phyloP scores from a whole-genome alignment of 2,113 vertebrate genomes.

The Heterocephalus glaber region DNA sequence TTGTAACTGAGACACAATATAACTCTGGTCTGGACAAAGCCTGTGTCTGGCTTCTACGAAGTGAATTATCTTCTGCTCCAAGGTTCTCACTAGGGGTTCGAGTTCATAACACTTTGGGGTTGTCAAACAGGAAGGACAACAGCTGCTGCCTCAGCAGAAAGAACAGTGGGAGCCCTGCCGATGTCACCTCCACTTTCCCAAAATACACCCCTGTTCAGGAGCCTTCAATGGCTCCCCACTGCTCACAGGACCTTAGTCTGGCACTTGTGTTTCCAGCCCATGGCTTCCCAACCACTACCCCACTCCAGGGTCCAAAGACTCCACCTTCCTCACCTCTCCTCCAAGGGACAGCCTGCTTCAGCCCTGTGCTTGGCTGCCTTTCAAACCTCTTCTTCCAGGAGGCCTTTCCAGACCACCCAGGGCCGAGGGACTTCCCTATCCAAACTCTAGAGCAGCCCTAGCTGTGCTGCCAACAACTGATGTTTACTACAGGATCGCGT shows the following conservation, averaged over 20 bases:
- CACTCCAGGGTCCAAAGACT: neutral
- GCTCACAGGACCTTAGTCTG: neutral
- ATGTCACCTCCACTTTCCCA: neutral
- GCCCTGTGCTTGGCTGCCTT: neutral
- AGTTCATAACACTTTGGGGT: neutral
- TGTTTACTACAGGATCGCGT: too few relatives aligned
- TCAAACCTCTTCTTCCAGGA: neutral
- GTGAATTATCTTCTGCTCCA: neutral
- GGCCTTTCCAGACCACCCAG: neutral
- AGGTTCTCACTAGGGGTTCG: neutral
- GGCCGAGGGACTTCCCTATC: neutral
- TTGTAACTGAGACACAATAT: neutral
- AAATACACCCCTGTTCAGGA: neutral
- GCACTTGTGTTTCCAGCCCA: neutral
- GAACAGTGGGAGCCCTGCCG: neutral
- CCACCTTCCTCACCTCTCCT: neutral
- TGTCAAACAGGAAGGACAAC: conserved; percentile 43
- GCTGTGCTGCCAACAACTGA: neutral
- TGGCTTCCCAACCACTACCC: neutral
- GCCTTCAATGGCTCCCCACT: neutral
- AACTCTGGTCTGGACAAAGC: neutral
- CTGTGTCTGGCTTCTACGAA: neutral
- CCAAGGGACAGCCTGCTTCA: neutral
- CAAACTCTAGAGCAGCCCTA: neutral
- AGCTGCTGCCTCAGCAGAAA: neutral